phyloP scores from a whole-genome alignment of 2,113 vertebrate genomes.

The Grus americana region DNA sequence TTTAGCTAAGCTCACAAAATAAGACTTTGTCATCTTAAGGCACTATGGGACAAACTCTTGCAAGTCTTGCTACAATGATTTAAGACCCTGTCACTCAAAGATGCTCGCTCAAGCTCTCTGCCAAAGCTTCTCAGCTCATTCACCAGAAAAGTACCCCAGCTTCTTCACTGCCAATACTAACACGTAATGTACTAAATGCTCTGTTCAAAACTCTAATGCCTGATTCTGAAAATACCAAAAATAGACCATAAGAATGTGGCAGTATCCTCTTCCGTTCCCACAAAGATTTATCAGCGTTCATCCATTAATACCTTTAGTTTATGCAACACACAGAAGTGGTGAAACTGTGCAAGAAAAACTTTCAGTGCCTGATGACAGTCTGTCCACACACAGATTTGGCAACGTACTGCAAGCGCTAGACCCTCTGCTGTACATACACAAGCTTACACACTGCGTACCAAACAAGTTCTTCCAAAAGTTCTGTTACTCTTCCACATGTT shows the following conservation, averaged over 20 bases:
- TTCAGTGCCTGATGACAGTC: not conserved
- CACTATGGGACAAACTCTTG: not conserved
- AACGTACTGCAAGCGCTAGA: not conserved
- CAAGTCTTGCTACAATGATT: not conserved
- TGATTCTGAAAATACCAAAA: not conserved
- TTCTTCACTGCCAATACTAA: not conserved
- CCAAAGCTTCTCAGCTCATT: not conserved
- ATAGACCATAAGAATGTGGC: not conserved
- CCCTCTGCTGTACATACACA: not conserved
- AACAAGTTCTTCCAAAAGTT: not conserved
- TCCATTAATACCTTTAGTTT: not conserved
- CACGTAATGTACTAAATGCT: accelerated
- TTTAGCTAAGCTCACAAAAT: not conserved
- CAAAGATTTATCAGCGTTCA: not conserved
- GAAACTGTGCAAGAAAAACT: not conserved
- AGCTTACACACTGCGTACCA: not conserved
- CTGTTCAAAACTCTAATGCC: not conserved
- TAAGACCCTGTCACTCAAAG: not conserved
- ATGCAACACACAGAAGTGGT: not conserved
- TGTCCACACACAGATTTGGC: not conserved
- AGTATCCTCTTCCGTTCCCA: not conserved
- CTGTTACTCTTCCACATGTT: not conserved
- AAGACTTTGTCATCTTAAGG: not conserved
- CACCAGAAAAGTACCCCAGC: not conserved
- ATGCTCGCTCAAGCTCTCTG: not conserved